These are phyloP conservation scores for Selene dorsalis DNA, from an alignment of 2,797 vertebrate species.

Conservation along the genomic window DNA sequence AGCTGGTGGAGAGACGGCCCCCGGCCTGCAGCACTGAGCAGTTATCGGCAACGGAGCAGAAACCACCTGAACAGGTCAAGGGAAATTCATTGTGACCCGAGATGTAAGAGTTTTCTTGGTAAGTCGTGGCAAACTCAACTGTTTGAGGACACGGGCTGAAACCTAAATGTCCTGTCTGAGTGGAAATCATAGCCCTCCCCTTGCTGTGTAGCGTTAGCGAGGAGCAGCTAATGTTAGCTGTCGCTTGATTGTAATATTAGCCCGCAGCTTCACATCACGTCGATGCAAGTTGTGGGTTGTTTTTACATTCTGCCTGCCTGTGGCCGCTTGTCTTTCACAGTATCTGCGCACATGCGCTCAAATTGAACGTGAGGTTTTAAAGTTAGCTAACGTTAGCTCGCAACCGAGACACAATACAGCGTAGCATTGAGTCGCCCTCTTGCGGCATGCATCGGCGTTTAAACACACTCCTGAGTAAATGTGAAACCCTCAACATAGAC, in stretches of 20 bases:
- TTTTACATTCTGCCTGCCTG: accelerated
- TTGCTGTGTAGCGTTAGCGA: background rate
- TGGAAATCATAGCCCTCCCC: background rate
- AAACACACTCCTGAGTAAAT: too few relatives aligned
- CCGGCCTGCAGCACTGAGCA: slow-evolving; percentile 25
- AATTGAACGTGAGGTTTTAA: background rate
- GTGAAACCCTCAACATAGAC: background rate
- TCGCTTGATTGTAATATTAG: background rate
- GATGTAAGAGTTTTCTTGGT: slow-evolving; percentile 22
- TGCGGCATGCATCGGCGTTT: background rate
- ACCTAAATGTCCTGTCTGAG: accelerated
- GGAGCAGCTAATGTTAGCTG: slow-evolving; percentile 38
- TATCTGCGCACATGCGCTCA: accelerated
- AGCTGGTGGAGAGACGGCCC: background rate
- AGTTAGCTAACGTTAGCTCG: background rate
- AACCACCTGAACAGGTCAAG: background rate
- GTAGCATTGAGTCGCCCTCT: background rate
- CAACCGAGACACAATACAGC: background rate
- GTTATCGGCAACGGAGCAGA: accelerated
- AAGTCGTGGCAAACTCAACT: slow-evolving; percentile 11
- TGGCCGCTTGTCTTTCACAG: accelerated
- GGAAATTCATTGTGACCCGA: background rate
- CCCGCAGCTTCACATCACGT: background rate
- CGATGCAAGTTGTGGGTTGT: background rate
- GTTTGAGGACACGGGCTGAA: accelerated